Conservation (phyloP, 2,888 invertebrate species). For the Syrphus vitripennis region DNA sequence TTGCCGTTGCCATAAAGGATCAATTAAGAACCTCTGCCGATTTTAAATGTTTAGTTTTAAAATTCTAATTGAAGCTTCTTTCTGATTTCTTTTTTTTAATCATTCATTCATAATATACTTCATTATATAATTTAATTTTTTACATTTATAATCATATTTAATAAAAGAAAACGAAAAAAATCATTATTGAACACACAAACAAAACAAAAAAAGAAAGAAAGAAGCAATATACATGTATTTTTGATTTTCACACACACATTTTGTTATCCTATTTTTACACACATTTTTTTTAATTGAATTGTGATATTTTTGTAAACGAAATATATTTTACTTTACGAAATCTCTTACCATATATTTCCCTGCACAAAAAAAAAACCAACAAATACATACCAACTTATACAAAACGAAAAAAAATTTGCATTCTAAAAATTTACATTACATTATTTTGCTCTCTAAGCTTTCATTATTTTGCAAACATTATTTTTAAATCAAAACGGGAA, state of each 20-base stretch:
- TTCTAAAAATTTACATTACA: not conserved
- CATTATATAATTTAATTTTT: slow-evolving; percentile 28
- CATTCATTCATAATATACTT: not conserved
- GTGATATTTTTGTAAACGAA: slow-evolving; percentile 70
- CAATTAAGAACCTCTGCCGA: slow-evolving; percentile 65
- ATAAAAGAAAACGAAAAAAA: not conserved
- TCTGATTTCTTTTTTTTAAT: slow-evolving; percentile 14
- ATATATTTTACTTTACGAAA: slow-evolving; percentile 26
- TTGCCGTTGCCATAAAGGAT: slow-evolving; percentile 69
- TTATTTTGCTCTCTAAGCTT: not conserved
- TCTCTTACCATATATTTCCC: not conserved
- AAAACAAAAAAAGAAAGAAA: slow-evolving; percentile 1
- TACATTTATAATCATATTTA: not conserved
- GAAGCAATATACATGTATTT: not conserved
- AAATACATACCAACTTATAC: not conserved
- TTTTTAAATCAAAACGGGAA: not conserved
- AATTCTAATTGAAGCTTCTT: slow-evolving; percentile 47
- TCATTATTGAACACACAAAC: not conserved
- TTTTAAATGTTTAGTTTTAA: slow-evolving; percentile 67
- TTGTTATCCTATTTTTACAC: slow-evolving; percentile 54
- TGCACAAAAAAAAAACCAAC: not conserved
- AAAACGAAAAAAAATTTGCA: not conserved
- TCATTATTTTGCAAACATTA: not conserved
- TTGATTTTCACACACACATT: not conserved
- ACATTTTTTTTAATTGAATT: slow-evolving; percentile 57